Evolutionary conservation across 2,113 vertebrate species (phyloP).

Genomic region (Orthonyx spaldingii): DNA sequence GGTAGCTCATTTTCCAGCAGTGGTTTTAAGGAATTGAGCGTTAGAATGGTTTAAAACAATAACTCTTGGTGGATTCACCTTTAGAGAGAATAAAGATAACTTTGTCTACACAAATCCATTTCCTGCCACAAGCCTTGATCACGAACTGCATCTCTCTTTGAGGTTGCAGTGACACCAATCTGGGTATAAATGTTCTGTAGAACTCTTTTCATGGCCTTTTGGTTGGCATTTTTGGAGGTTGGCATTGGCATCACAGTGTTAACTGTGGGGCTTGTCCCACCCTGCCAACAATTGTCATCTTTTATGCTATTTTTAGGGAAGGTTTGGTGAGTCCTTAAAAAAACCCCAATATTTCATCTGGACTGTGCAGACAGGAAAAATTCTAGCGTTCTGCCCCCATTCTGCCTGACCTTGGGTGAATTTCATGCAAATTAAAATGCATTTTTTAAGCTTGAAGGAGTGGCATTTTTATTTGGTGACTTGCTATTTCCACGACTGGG

Average conservation of each 20-base stretch:
- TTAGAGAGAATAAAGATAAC: not conserved
- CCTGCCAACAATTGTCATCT: not conserved
- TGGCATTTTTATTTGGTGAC: not conserved
- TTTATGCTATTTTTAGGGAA: not conserved
- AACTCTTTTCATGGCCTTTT: not conserved
- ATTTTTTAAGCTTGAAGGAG: not conserved
- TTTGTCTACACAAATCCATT: not conserved
- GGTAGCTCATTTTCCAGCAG: not conserved
- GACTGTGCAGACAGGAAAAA: not conserved
- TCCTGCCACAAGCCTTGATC: conserved; percentile 13
- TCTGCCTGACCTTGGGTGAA: not conserved
- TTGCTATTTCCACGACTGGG: not conserved
- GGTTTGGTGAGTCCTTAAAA: not conserved
- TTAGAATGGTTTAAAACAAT: not conserved
- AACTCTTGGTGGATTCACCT: not conserved
- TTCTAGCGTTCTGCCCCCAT: not conserved
- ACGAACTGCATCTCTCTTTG: not conserved
- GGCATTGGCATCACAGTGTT: not conserved
- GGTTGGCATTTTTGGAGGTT: not conserved
- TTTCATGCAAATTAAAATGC: not conserved
- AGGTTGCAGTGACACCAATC: not conserved
- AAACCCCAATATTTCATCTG: not conserved
- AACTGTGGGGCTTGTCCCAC: not conserved
- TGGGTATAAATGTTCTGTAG: not conserved
- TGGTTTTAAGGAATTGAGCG: not conserved